A percentile compares a stretch with the other conserved stretches of the same genome.
Conservation (phyloP, 2,113 vertebrate species). For the Etheostoma cragini region DNA sequence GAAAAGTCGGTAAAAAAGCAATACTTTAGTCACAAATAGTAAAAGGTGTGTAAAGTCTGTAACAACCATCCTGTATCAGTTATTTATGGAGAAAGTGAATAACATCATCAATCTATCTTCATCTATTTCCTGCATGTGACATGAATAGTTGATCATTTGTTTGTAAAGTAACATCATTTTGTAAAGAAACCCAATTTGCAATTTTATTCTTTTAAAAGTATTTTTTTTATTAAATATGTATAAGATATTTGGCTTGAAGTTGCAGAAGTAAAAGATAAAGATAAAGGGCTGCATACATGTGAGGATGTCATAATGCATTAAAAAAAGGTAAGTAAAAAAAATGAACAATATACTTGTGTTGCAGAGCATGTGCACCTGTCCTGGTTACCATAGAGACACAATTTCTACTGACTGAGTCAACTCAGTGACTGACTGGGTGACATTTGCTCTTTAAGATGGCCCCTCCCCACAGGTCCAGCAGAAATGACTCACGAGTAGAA, state of each 20-base stretch:
- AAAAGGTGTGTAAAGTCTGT: neutral
- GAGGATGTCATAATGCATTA: neutral
- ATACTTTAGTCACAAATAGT: neutral
- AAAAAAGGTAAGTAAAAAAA: constrained; percentile 25
- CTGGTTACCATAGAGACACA: constrained; percentile 80
- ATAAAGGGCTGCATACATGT: neutral
- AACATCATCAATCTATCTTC: neutral
- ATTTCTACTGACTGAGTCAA: constrained; percentile 70
- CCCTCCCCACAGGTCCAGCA: constrained; percentile 59
- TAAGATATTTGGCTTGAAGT: neutral
- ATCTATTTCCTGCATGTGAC: neutral
- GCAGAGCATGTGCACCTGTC: constrained; percentile 52
- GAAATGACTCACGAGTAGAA: constrained; percentile 49
- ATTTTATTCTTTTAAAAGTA: neutral
- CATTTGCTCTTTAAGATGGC: constrained; percentile 76
- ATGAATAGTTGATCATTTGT: neutral
- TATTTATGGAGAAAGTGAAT: neutral
- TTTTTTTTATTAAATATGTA: neutral
- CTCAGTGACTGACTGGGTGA: constrained; percentile 69
- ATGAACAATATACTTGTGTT: constrained; percentile 54
- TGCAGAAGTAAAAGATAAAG: neutral
- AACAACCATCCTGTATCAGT: neutral
- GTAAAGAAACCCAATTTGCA: neutral
- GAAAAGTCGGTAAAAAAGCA: neutral
- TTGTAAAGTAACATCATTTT: neutral